Conservation (phyloP, 2,888 invertebrate genomes). For the Dorcus hopei region DNA sequence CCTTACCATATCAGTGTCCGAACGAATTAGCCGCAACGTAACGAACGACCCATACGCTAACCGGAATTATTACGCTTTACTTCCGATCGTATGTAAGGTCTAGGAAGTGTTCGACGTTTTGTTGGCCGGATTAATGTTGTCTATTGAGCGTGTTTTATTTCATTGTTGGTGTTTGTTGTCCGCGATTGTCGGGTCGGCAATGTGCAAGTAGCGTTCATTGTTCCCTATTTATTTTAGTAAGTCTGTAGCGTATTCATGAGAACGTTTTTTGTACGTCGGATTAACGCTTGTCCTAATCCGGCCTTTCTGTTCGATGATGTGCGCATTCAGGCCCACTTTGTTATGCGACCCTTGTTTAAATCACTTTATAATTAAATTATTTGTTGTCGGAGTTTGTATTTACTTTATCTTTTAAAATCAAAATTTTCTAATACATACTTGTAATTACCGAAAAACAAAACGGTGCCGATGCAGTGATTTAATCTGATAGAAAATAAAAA, state of each 20-base stretch:
- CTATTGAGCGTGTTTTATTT: constrained; percentile 53
- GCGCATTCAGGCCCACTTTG: constrained; percentile 20
- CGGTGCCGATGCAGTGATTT: too few species aligned
- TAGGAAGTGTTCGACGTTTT: constrained; percentile 45
- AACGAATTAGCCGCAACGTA: constrained; percentile 43
- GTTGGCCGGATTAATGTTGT: constrained; percentile 49
- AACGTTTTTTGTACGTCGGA: constrained; percentile 41
- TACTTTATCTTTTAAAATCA: too few species aligned
- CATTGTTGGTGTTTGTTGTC: constrained; percentile 52
- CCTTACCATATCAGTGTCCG: constrained; percentile 44
- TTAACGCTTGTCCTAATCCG: constrained; percentile 42
- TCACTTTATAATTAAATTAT: constrained; percentile 33
- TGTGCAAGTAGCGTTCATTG: constrained; percentile 49
- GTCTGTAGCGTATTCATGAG: constrained; percentile 47
- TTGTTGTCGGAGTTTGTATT: neutral
- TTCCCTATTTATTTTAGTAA: constrained; percentile 51
- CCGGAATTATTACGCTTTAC: constrained; percentile 46
- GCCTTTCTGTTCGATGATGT: constrained; percentile 33
- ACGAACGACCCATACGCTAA: constrained; percentile 39
- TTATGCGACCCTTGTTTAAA: constrained; percentile 30
- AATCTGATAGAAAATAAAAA: too few species aligned
- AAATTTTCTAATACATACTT: too few species aligned
- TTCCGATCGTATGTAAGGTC: constrained; percentile 28
- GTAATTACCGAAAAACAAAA: too few species aligned
- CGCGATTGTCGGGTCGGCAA: constrained; percentile 49